Percentiles rank a stretch among this genome's conserved stretches.
phyloP scores from a whole-genome alignment of 2,113 vertebrate genomes.

The Thalassoma bifasciatum region DNA sequence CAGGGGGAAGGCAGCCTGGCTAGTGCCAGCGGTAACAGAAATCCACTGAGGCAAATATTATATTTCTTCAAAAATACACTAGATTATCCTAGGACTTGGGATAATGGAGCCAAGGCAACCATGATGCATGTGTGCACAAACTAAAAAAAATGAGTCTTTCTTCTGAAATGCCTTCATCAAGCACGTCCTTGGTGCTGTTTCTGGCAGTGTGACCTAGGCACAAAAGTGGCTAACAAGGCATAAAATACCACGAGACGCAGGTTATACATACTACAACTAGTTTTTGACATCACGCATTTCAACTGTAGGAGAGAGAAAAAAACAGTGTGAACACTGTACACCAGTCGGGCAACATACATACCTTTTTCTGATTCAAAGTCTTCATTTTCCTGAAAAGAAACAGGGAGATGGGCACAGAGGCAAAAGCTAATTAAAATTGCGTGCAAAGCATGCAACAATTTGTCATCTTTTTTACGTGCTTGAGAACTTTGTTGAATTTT shows the following conservation, averaged over 20 bases:
- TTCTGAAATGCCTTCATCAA: constrained; percentile 18
- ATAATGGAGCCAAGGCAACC: background rate
- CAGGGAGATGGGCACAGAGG: background rate
- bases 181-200: constrained; percentile 1
- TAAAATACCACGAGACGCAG: constrained; percentile 29
- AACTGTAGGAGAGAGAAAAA: constrained; percentile 33
- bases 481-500: background rate
- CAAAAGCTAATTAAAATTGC: background rate
- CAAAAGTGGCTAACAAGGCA: constrained; percentile 5
- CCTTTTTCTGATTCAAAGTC: constrained; percentile 96
- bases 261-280: constrained; percentile 24
- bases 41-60: constrained; percentile 16
- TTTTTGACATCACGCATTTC: constrained; percentile 27
- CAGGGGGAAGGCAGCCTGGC: background rate
- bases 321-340: constrained; percentile 26
- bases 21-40: constrained; percentile 29
- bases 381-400: constrained; percentile 87
- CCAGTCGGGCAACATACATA: constrained; percentile 82
- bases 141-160: background rate
- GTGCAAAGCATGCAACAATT: no score
- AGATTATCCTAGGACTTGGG: constrained; percentile 7
- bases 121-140: background rate
- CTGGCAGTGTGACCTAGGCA: constrained; percentile 5
- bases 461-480: background rate
- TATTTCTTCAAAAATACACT: constrained; percentile 6